Evolutionary conservation across 2,888 invertebrate species (phyloP), one percentile per base, ranked within the genome.

Genomic region (Mesorhabditis sp.): DNA sequence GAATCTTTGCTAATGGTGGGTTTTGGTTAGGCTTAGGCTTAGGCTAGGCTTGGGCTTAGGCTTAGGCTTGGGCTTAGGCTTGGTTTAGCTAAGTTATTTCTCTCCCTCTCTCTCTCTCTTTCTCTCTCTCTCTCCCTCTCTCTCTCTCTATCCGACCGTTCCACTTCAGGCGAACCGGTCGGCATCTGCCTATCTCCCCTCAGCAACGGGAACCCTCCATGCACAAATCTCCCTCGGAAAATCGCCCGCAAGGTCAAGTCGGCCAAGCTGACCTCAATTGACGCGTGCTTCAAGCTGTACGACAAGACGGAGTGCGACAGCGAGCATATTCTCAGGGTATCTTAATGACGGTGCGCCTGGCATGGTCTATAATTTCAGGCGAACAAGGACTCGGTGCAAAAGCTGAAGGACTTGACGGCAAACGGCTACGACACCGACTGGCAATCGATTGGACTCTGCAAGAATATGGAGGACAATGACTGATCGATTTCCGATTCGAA

Each of bases 401-500:
- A 50, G n/a, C n/a, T 50, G 58, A 50, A 50, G n/a, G 58, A 50
- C n/a, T 50, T 50, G 1, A 50, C 58, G 58, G 58, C 58, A n/a
- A 50, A 50, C 58, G 58, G 58, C 2, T n/a, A 13, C 10, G 58
- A 50, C 58, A 50, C 58, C n/a, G 58, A 50, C n/a, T 50, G 58
- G 58, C 58, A 50, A 50, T 50, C 58, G n/a, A n/a, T 50, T 50
- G 58, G 58, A n/a, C n/a, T 50, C 7, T 50, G 58, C 58, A 50
- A 50, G 58, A 50, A 50, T 50, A 50, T 50, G 58, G 58, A 50
- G 58, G 58, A 50, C 58, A 50, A 50, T n/a, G 58, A 50, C n/a
- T 13, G n/a, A 50, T 50, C 7, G 58, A 50, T 50, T n/a, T 13
- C 7, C 28, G 28, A 28, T 28, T 28, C 28, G 28, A 28, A 28